A percentile compares a stretch with the other conserved stretches of the same genome.
Evolutionary conservation across 2,797 vertebrate species (phyloP).

Genomic region (Chaenodraco wilsoni): DNA sequence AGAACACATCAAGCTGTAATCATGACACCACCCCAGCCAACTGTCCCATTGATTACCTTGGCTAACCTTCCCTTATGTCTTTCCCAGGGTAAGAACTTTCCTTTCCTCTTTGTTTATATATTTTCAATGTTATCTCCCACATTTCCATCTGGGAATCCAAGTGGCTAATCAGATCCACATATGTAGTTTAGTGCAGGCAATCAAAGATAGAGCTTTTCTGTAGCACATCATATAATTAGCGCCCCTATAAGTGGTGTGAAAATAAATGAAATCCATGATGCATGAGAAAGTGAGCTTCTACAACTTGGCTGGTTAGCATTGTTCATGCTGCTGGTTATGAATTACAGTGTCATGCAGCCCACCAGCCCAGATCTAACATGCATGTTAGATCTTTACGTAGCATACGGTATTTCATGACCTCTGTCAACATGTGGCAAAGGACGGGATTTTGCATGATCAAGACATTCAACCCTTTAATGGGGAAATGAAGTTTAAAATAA

Average conservation of each 20-base stretch:
- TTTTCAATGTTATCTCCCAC: not conserved
- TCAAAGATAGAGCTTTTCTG: not conserved
- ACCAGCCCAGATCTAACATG: not conserved
- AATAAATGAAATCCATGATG: not conserved
- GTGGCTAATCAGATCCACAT: slow-evolving; percentile 15
- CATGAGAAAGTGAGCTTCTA: slow-evolving; percentile 16
- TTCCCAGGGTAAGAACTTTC: not conserved
- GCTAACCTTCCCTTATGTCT: not conserved
- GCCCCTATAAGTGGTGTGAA: slow-evolving; percentile 1
- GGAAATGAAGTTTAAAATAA: slow-evolving; percentile 10
- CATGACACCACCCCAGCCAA: slow-evolving; percentile 42
- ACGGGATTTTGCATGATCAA: not conserved
- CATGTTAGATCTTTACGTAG: not conserved
- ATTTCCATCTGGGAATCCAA: not conserved
- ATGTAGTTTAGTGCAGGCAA: not conserved
- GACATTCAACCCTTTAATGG: not conserved
- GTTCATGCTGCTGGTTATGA: not conserved
- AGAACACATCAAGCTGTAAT: slow-evolving; percentile 60
- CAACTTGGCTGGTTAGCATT: not conserved
- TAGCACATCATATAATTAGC: slow-evolving; percentile 13
- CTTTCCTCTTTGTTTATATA: not conserved
- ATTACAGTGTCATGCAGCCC: not conserved
- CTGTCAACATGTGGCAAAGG: not conserved
- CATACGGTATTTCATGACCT: not conserved
- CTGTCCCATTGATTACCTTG: slow-evolving; percentile 13